Base-by-base conservation (phyloP, 2,797 vertebrate genomes). In the Merluccius polli region DNA sequence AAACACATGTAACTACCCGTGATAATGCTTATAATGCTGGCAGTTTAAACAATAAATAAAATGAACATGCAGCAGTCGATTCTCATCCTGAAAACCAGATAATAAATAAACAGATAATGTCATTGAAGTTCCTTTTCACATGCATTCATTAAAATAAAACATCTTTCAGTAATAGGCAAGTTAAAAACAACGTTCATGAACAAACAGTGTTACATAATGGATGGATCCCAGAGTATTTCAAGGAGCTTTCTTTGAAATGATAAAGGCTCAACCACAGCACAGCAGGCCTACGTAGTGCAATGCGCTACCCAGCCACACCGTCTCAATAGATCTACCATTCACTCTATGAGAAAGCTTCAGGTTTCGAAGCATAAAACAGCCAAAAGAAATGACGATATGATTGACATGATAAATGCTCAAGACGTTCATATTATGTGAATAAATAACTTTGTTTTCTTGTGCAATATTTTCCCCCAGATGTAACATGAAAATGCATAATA, bases 401-500 rank as follows among this genome's bases (percentile, higher is more conserved):
- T 31, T 72, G 35, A 68, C 35, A 70, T 52, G 38, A 35, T 8
- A 41, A 70, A 76, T 73, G 68, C 80, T 33, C n/a, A 71, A 71
- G 67, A 85, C 73, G 79, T 81, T 84, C 76, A 76, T 73, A 83
- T 78, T 79, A 81, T 81, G 81, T 80, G 78, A 70, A 85, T 59
- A 73, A 65, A 65, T 65, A 65, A 24, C 52, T 11, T 65, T 6
- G 18, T 11, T 65, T 65, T 48, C 70, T 80, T 41, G 65, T 76
- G 78, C 77, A 78, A 86, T 73, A 77, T 74, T 3, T 63, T 77
- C 73, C 72, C 79, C 83, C 77, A 78, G 71, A 79, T 80, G 76
- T 77, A 78, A 91, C 77, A 86, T 84, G 79, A 78, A 86, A 87
- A 91, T 89, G 87, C 87, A 89, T 90, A 86, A 83, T 77, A 81